These are phyloP conservation scores for Solea senegalensis DNA, from an alignment of 2,113 vertebrate species.

Conservation along the genomic window DNA sequence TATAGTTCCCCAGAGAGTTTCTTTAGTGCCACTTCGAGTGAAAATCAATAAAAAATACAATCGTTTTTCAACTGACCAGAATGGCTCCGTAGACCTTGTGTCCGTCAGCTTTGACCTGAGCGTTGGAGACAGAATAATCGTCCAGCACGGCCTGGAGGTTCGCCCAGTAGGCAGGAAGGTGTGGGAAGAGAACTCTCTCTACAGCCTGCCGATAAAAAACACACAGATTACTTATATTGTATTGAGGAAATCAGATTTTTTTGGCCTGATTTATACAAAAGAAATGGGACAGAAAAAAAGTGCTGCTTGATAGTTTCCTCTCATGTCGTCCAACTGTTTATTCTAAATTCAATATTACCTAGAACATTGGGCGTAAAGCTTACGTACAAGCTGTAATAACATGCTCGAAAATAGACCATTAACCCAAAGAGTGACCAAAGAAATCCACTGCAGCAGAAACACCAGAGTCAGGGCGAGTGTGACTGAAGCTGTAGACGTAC, in stretches of 20 bases:
- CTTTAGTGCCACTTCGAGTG: not conserved
- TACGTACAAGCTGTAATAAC: no score
- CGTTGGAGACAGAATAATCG: slow-evolving; percentile 92
- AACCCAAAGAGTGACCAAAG: no score
- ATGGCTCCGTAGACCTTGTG: slow-evolving; percentile 96
- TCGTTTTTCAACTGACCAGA: slow-evolving; percentile 78
- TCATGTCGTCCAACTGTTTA: no score
- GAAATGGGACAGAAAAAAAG: no score
- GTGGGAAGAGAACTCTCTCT: slow-evolving; percentile 90
- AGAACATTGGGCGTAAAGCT: no score
- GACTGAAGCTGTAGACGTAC: slow-evolving; percentile 61
- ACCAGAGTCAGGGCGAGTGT: no score
- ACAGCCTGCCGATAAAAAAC: slow-evolving; percentile 82
- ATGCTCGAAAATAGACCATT: no score
- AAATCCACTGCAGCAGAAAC: no score
- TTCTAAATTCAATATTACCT: no score
- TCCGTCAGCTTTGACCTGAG: slow-evolving; percentile 93
- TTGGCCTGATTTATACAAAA: no score
- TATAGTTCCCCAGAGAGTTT: not conserved
- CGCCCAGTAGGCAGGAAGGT: slow-evolving; percentile 92
- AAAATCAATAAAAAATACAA: no score
- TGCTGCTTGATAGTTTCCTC: no score
- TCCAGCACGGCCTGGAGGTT: slow-evolving; percentile 92
- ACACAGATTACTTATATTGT: not conserved
- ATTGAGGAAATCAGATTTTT: not conserved